A percentile compares a stretch with the other conserved stretches of the same genome.
Evolutionary conservation across 2,113 vertebrate genomes (phyloP).

Genomic region (Pedionomus torquatus): DNA sequence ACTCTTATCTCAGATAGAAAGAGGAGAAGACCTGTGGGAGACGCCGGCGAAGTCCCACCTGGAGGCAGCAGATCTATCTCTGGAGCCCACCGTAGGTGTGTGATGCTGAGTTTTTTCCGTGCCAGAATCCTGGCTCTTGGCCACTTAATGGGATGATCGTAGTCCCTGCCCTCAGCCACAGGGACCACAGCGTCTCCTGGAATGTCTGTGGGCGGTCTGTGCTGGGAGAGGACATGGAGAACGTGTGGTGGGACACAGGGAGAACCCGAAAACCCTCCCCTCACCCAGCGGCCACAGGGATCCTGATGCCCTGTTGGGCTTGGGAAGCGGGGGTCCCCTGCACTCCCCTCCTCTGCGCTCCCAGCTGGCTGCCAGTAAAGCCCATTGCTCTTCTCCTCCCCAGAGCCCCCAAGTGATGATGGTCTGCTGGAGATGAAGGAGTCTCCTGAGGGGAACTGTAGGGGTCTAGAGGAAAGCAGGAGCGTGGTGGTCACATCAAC

Average conservation of each 20-base stretch:
- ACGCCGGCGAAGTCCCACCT: accelerated
- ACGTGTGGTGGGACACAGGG: background rate
- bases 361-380: background rate
- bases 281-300: background rate
- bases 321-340: background rate
- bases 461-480: accelerated
- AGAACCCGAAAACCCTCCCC: background rate
- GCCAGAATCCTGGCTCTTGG: background rate
- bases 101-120: background rate
- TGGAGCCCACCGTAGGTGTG: background rate
- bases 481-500: accelerated
- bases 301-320: background rate
- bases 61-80: background rate
- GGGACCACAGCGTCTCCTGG: background rate
- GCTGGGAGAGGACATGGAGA: background rate
- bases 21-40: background rate
- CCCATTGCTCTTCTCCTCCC: background rate
- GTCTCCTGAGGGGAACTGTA: background rate
- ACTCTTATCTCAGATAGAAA: background rate
- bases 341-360: background rate
- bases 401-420: background rate
- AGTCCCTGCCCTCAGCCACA: background rate
- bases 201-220: background rate
- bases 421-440: background rate
- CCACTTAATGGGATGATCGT: accelerated